Percentiles rank a stretch among this genome's conserved stretches.
Conservation (phyloP, 2,888 invertebrate species). For the Polyommatus iphigenia region DNA sequence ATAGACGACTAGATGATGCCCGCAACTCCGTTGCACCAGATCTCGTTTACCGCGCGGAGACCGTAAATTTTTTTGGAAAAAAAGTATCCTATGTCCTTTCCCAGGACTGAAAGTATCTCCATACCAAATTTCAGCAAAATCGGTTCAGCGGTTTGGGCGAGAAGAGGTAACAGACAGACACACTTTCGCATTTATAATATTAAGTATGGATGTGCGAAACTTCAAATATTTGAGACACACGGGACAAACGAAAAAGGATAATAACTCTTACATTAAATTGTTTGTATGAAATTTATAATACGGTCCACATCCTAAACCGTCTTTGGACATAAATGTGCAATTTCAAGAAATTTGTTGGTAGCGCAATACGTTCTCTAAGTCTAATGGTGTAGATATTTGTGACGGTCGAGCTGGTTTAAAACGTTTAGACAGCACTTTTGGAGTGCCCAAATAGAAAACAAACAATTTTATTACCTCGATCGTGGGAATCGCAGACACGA, state of each 20-base stretch:
- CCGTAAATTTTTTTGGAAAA: too few relatives aligned
- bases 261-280: neutral
- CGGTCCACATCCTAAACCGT: slow-evolving; percentile 2
- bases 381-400: slow-evolving; percentile 28
- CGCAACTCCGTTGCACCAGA: too few relatives aligned
- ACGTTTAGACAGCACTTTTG: neutral
- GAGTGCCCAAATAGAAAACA: neutral
- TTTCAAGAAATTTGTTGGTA: slow-evolving; percentile 14
- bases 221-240: neutral
- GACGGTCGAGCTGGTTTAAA: slow-evolving; percentile 22
- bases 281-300: slow-evolving; percentile 20
- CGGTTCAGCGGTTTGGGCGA: too few relatives aligned
- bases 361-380: slow-evolving; percentile 4
- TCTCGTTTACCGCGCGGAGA: too few relatives aligned
- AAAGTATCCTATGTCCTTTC: too few relatives aligned
- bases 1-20: too few relatives aligned
- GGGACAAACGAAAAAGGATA: neutral
- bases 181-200: too few relatives aligned
- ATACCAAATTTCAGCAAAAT: too few relatives aligned
- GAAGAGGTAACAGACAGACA: too few relatives aligned
- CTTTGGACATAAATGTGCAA: slow-evolving; percentile 20
- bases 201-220: neutral
- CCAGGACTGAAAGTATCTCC: too few relatives aligned
- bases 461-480: too few relatives aligned
- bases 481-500: too few relatives aligned